Base-by-base conservation (phyloP, 2,888 invertebrate species). In the Plebejus argus region DNA sequence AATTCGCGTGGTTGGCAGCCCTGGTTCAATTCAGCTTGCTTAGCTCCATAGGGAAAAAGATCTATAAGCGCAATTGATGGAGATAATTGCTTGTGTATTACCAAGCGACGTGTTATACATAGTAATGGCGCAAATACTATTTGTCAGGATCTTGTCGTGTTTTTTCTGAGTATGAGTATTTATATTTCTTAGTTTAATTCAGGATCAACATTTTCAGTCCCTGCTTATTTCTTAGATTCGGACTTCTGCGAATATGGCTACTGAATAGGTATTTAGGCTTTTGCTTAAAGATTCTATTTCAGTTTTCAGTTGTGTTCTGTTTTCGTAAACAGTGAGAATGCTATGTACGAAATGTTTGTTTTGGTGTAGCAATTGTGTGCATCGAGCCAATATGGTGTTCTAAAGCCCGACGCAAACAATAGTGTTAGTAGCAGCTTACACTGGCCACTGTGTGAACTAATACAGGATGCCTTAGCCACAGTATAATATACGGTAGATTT, bases 11-110 rank as follows among this genome's bases (percentile, higher is more conserved):
- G 6, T 28, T 33, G 66, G 28, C 20, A 66, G 28, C 66, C 66
- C 66, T 33, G 28, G 61, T n/a, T 74, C 23, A 72, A 49, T 72
- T 72, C 72, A 49, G 74, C 53, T 23, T 74, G 74, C 74, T 74
- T 23, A 74, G 74, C 53, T 49, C 53, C 74, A 15, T 8, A 2
- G 74, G 74, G 74, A 74, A 20, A 53, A 53, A 28, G 45, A 74
- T 74, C 53, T 53, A 74, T 74, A 74, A 53, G 49, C 53, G 53
- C 53, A 53, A 74, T 74, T 74, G 74, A 49, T 53, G 49, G 49
- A 53, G 20, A 28, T 74, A 72, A 72, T 72, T 72, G 72, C 72
- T 72, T 45, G 20, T 72, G 72, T 15, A 66, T 20, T 5, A 28
- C 33, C 33, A 28, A 61, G 61, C 28, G 66, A 66, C 66, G 18